These are phyloP conservation scores for Xestia sexstrigata DNA, from an alignment of 2,888 invertebrate species.

Conservation along the genomic window DNA sequence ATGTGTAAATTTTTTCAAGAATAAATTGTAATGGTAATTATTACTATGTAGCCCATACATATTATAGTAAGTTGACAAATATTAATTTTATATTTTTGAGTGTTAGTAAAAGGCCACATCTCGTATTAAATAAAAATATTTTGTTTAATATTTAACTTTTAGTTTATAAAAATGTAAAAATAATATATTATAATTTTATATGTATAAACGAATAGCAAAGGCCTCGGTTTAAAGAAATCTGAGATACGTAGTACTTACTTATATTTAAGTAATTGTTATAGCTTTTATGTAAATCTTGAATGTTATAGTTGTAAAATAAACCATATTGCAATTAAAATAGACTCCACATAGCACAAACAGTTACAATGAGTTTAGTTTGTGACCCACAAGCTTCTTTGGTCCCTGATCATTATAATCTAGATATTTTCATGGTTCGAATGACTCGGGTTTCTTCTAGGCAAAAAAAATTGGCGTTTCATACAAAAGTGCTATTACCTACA, in stretches of 20 bases:
- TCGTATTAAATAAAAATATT: background rate
- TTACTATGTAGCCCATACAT: background rate
- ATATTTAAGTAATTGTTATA: conserved; percentile 31
- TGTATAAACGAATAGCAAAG: conserved; percentile 59
- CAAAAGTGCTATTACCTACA: background rate
- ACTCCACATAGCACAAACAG: background rate
- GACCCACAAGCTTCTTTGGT: background rate
- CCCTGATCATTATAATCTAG: background rate
- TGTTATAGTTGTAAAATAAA: conserved; percentile 1
- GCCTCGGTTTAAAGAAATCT: conserved; percentile 55
- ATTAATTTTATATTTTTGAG: background rate
- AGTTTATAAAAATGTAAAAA: conserved; percentile 39
- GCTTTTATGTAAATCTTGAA: conserved; percentile 23
- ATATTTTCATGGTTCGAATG: background rate
- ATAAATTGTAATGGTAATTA: background rate
- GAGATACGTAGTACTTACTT: conserved; percentile 31
- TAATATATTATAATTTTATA: conserved; percentile 30
- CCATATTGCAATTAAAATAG: background rate
- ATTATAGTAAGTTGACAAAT: background rate
- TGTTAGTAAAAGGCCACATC: background rate
- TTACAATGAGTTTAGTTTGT: background rate
- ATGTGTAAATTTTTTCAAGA: background rate
- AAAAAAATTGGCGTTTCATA: background rate
- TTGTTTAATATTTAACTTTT: background rate
- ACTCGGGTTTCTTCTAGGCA: background rate